Evolutionary conservation across 2,113 vertebrate genomes (phyloP).

Genomic region (Dendrocopos noguchii): DNA sequence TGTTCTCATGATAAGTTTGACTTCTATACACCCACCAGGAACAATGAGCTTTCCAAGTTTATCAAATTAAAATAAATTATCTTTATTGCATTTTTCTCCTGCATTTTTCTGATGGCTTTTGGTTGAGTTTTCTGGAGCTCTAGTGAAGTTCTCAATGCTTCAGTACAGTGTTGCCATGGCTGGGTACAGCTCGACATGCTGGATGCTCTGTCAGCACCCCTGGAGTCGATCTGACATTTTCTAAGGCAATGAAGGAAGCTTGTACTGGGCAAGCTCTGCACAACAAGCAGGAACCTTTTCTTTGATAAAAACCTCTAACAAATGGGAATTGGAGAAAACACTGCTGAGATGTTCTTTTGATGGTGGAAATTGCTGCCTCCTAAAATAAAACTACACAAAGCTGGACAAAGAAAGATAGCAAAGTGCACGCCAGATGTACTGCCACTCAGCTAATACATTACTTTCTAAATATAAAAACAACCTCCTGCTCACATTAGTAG

Average conservation of each 20-base stretch:
- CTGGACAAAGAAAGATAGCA: slow-evolving; percentile 31
- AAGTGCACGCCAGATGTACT: neutral
- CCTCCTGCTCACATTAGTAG: neutral
- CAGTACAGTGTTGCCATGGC: accelerated
- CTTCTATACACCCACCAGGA: neutral
- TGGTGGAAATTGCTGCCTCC: slow-evolving; percentile 17
- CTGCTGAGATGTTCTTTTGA: neutral
- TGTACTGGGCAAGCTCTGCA: neutral
- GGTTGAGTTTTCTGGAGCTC: neutral
- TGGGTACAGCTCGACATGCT: neutral
- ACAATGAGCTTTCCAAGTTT: neutral
- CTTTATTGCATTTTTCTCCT: neutral
- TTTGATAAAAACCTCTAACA: neutral
- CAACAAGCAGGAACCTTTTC: neutral
- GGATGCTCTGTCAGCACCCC: slow-evolving; percentile 4
- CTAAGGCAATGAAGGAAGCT: neutral
- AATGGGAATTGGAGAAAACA: neutral
- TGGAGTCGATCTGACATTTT: slow-evolving; percentile 9
- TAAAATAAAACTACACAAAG: slow-evolving; percentile 39
- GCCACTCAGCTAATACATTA: slow-evolving; percentile 17
- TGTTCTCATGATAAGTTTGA: neutral
- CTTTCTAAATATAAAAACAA: slow-evolving; percentile 53
- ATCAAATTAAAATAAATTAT: neutral
- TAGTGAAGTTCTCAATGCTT: neutral
- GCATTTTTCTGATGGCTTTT: neutral